Conservation (phyloP, 2,888 invertebrate genomes). For the Anaspis maculata region DNA sequence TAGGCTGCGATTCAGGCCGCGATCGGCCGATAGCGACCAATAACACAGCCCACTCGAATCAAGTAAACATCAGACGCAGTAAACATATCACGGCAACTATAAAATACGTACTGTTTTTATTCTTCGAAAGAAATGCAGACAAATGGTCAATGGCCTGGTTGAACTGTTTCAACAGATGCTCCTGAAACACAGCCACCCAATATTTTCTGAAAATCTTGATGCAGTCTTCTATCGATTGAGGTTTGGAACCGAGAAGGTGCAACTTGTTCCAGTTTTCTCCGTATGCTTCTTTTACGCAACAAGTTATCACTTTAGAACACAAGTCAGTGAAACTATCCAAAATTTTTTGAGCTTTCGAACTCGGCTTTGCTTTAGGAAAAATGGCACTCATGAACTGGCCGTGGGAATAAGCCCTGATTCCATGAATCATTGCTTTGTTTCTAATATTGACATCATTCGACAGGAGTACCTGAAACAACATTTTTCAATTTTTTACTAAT, state of each 20-base stretch:
- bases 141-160: conserved; percentile 28
- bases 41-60: too few species aligned
- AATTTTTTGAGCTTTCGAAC: conserved; percentile 22
- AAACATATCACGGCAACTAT: too few species aligned
- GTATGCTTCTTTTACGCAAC: conserved; percentile 51
- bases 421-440: conserved; percentile 48
- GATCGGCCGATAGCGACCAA: too few species aligned
- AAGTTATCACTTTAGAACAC: conserved; percentile 38
- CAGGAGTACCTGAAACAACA: conserved; percentile 45
- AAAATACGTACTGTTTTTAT: conserved; percentile 11
- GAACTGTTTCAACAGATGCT: conserved; percentile 35
- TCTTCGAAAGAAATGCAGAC: conserved; percentile 17
- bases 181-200: conserved; percentile 53
- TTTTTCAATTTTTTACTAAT: background rate
- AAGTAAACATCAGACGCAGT: too few species aligned
- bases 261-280: conserved; percentile 48
- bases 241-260: conserved; percentile 45
- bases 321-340: conserved; percentile 24
- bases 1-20: too few species aligned
- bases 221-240: conserved; percentile 49
- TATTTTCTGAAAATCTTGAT: conserved; percentile 50
- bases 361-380: conserved; percentile 11
- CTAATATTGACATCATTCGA: conserved; percentile 53
- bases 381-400: conserved; percentile 26
- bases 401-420: conserved; percentile 33